These are phyloP conservation scores for Nematostella vectensis DNA, from an alignment of 92 coral and sea anemone species.

Conservation along the genomic window DNA sequence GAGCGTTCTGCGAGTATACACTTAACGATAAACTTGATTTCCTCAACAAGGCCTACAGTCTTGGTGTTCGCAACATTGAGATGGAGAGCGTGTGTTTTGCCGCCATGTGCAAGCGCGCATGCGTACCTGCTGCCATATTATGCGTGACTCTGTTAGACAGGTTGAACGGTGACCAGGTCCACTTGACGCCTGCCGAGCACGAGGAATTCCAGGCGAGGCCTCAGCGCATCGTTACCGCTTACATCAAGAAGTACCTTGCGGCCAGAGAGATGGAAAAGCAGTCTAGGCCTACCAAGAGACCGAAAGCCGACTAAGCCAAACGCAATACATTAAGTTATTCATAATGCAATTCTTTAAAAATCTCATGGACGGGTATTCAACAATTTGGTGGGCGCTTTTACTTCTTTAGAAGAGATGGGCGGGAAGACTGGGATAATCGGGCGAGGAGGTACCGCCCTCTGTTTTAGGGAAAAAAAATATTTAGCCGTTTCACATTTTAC, in stretches of 20 bases:
- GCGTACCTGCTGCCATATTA: constrained; percentile 73
- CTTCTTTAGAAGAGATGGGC: too few relatives aligned
- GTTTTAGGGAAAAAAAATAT: too few relatives aligned
- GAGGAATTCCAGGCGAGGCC: constrained; percentile 84
- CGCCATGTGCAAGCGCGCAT: constrained; percentile 92
- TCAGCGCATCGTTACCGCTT: constrained; percentile 61
- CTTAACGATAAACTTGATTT: constrained; percentile 68
- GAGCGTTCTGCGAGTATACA: constrained; percentile 94
- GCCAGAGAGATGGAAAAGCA: background rate
- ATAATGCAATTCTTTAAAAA: too few relatives aligned
- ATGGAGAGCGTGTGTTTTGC: constrained; percentile 96
- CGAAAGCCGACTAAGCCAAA: constrained; percentile 17
- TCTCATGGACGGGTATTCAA: too few relatives aligned
- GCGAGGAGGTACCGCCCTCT: too few relatives aligned
- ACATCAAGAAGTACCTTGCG: constrained; percentile 49
- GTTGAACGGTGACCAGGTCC: constrained; percentile 72
- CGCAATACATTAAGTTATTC: too few relatives aligned
- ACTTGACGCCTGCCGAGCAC: constrained; percentile 42
- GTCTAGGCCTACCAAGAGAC: constrained; percentile 5
- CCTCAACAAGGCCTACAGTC: constrained; percentile 47
- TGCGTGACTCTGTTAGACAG: constrained; percentile 88
- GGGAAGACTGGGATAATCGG: too few relatives aligned
- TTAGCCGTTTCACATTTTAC: too few relatives aligned
- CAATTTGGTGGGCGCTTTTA: too few relatives aligned
- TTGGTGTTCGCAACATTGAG: constrained; percentile 86